phyloP scores from a whole-genome alignment of 2,888 invertebrate species.

The Epinotia bilunana region DNA sequence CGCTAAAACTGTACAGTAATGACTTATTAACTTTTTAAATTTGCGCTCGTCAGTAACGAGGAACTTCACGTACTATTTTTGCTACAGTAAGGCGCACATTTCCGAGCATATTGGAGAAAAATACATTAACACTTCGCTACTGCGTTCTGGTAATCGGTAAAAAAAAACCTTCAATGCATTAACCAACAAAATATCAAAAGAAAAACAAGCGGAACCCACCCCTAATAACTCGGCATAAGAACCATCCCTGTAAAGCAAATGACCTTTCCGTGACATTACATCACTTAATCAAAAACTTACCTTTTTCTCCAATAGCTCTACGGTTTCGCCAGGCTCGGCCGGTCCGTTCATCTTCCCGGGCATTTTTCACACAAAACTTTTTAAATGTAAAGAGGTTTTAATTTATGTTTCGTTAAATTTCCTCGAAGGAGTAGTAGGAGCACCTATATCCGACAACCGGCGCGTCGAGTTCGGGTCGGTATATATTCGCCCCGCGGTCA shows the following conservation, averaged over 20 bases:
- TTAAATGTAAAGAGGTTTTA: slow-evolving; percentile 20
- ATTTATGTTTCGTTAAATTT: slow-evolving; percentile 31
- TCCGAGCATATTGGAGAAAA: too few species aligned
- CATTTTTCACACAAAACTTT: slow-evolving; percentile 57
- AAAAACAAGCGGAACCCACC: slow-evolving; percentile 51
- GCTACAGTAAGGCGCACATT: too few species aligned
- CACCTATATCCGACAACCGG: slow-evolving; percentile 37
- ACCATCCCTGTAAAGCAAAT: slow-evolving; percentile 51
- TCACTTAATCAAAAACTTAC: slow-evolving; percentile 59
- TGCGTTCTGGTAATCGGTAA: background rate
- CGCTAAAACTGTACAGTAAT: too few species aligned
- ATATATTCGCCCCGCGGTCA: slow-evolving; percentile 51
- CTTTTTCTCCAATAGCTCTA: slow-evolving; percentile 74
- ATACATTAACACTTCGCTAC: background rate
- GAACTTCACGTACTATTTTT: too few species aligned
- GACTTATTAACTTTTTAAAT: too few species aligned
- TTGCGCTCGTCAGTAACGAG: too few species aligned
- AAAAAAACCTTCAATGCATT: slow-evolving; percentile 9
- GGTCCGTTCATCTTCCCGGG: slow-evolving; percentile 57
- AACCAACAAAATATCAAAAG: slow-evolving; percentile 15
- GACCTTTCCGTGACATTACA: slow-evolving; percentile 75
- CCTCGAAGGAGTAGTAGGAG: slow-evolving; percentile 7
- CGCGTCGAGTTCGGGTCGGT: slow-evolving; percentile 21
- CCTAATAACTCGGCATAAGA: slow-evolving; percentile 47
- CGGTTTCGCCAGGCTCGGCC: slow-evolving; percentile 66